A percentile compares a stretch with the other conserved stretches of the same genome.
phyloP scores from a whole-genome alignment of 2,113 vertebrate genomes.

The Chascanopsetta lugubris region DNA sequence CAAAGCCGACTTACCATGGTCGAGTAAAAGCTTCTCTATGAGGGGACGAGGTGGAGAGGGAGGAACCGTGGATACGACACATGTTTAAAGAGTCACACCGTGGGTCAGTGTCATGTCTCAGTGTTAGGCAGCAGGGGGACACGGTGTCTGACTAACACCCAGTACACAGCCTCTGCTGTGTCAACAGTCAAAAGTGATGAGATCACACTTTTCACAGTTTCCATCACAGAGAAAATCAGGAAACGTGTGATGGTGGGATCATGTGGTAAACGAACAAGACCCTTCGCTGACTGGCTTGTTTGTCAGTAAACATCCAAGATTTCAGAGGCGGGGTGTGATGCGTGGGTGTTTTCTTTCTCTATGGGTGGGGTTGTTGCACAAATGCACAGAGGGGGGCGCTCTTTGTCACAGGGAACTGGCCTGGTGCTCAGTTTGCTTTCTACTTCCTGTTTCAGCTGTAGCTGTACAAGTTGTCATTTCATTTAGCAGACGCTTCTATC shows the following conservation, averaged over 20 bases:
- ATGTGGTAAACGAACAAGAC: too few species aligned
- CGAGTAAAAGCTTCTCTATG: constrained; percentile 77
- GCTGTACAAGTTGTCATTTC: too few species aligned
- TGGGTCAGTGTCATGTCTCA: constrained; percentile 34
- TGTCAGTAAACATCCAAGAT: background rate
- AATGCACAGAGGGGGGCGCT: too few species aligned
- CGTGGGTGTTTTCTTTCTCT: too few species aligned
- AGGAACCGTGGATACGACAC: constrained; percentile 66
- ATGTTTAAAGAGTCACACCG: constrained; percentile 64
- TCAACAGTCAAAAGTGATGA: too few species aligned
- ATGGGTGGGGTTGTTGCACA: too few species aligned
- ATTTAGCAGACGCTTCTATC: too few species aligned
- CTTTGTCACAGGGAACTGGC: too few species aligned
- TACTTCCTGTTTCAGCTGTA: too few species aligned
- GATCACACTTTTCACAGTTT: background rate
- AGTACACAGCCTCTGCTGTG: too few species aligned
- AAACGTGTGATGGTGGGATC: background rate
- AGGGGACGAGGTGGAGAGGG: constrained; percentile 58
- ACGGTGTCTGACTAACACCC: constrained; percentile 31
- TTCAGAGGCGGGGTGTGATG: background rate
- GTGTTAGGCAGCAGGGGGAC: constrained; percentile 37
- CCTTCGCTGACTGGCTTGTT: background rate
- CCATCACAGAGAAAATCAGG: background rate
- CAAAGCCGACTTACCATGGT: constrained; percentile 75
- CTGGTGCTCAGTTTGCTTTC: too few species aligned